Conservation (phyloP, 1,140 invertebrate species). For the Zaprionus africanus region DNA sequence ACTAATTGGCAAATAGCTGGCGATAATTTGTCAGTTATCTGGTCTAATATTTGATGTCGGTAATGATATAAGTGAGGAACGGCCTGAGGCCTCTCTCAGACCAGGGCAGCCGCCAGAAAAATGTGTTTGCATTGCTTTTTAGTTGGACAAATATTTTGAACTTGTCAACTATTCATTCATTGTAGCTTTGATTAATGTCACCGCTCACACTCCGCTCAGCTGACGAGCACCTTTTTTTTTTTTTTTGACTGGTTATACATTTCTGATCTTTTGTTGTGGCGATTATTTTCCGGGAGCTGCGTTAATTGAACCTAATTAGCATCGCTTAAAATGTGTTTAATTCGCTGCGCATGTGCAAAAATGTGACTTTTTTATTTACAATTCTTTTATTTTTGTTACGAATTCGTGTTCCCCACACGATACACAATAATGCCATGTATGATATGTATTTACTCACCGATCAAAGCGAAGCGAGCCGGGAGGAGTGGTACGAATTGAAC, state of each 20-base stretch:
- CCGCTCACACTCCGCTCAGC: neutral
- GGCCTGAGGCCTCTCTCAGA: neutral
- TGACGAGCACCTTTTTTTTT: slow-evolving; percentile 8
- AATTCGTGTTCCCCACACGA: neutral
- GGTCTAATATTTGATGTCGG: slow-evolving; percentile 34
- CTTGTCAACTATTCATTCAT: slow-evolving; percentile 3
- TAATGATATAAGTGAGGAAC: slow-evolving; percentile 23
- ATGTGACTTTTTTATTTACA: slow-evolving; percentile 42
- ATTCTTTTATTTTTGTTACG: slow-evolving; percentile 32
- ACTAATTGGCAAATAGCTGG: slow-evolving; percentile 27
- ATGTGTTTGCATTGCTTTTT: slow-evolving; percentile 34
- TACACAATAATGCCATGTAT: neutral
- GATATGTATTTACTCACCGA: neutral
- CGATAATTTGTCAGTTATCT: slow-evolving; percentile 45
- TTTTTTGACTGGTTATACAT: neutral
- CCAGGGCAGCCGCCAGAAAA: neutral
- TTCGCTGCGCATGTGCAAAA: slow-evolving; percentile 39
- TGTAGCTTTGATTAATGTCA: slow-evolving; percentile 36
- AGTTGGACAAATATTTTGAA: slow-evolving; percentile 35
- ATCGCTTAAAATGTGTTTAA: slow-evolving; percentile 36
- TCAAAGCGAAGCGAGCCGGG: neutral
- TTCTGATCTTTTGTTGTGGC: slow-evolving; percentile 12
- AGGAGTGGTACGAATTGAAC: slow-evolving; percentile 33
- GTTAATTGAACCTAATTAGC: slow-evolving; percentile 53
- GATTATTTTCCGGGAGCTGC: slow-evolving; percentile 35